These are phyloP conservation scores for Eriocheir sinensis DNA, from an alignment of 1,140 invertebrate genomes.

Conservation along the genomic window DNA sequence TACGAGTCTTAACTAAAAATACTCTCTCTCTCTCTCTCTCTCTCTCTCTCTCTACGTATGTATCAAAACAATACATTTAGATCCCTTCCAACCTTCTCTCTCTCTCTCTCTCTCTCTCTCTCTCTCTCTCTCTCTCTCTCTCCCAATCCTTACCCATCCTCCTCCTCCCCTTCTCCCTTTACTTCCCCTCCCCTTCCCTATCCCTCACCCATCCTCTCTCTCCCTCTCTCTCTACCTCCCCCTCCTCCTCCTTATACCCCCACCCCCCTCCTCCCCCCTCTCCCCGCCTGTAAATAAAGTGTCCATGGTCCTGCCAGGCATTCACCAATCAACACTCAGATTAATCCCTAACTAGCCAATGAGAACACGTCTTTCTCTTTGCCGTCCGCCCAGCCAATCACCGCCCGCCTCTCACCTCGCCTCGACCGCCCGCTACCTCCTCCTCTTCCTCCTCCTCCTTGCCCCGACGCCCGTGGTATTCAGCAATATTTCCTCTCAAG, in stretches of 20 bases:
- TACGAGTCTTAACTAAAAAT: no score
- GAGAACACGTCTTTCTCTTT: not conserved
- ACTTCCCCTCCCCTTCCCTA: not conserved
- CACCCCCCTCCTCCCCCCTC: not conserved
- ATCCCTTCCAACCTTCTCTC: not conserved
- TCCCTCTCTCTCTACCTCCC: not conserved
- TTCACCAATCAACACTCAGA: not conserved
- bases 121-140: not conserved
- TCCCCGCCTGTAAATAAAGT: not conserved
- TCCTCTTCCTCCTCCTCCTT: slow-evolving; percentile 5
- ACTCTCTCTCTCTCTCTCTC: no score
- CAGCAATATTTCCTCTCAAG: not conserved
- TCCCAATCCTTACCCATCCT: no score
- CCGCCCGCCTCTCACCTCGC: not conserved
- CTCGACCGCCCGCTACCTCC: not conserved
- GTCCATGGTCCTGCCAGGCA: not conserved
- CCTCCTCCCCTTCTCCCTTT: not conserved
- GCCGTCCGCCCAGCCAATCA: not conserved
- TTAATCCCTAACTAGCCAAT: not conserved
- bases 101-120: not conserved
- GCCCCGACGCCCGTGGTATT: not conserved
- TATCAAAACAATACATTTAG: not conserved
- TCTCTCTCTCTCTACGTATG: not conserved
- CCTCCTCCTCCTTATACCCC: not conserved
- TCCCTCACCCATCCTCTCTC: no score